phyloP scores from a whole-genome alignment of 2,113 vertebrate genomes.

The Isurus oxyrinchus region DNA sequence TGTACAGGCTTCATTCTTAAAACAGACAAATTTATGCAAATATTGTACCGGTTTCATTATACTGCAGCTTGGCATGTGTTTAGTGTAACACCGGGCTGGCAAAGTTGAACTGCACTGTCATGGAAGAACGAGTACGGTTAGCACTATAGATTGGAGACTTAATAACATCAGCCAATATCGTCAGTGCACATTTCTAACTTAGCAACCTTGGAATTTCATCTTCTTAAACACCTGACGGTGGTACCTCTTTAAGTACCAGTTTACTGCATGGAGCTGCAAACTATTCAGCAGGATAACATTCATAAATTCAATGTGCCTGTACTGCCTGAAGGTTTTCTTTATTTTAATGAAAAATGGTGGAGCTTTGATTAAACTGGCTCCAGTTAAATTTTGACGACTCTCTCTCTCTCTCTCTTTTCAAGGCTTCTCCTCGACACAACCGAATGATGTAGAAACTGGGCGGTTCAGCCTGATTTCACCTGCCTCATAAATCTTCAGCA shows the following conservation, averaged over 20 bases:
- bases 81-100: neutral
- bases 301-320: neutral
- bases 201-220: neutral
- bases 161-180: neutral
- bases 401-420: neutral
- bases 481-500: constrained; percentile 40
- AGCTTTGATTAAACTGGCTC: neutral
- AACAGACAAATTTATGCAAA: neutral
- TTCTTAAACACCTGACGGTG: neutral
- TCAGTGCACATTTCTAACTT: neutral
- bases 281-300: neutral
- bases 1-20: neutral
- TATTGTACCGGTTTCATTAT: no score
- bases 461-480: constrained; percentile 35
- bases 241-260: neutral
- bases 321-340: neutral
- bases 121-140: neutral
- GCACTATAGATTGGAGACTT: neutral
- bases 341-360: neutral
- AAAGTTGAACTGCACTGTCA: neutral
- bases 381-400: neutral
- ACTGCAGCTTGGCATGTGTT: neutral
- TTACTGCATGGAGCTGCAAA: neutral
- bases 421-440: neutral
- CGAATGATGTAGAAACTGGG: constrained; percentile 40